These are phyloP conservation scores for Rhynchomys soricoides DNA, from an alignment of 2,113 vertebrate genomes.

Conservation along the genomic window DNA sequence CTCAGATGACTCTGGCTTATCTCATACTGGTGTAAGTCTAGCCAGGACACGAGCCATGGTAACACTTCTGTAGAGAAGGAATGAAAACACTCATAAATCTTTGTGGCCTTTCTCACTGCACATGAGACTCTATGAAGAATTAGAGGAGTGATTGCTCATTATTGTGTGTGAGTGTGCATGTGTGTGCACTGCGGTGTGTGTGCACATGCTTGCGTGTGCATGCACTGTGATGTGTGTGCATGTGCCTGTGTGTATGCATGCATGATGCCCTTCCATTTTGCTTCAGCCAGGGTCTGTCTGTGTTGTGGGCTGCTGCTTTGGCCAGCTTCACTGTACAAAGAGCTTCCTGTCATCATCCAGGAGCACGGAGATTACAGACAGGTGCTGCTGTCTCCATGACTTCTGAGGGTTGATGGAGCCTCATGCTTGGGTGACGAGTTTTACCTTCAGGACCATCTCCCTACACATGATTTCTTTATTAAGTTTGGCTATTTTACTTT, in stretches of 20 bases:
- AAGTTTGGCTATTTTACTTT: background rate
- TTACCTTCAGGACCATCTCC: background rate
- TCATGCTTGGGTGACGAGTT: background rate
- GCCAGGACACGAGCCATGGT: background rate
- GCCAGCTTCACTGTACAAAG: background rate
- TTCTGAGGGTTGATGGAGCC: background rate
- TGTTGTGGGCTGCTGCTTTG: background rate
- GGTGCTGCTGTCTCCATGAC: background rate
- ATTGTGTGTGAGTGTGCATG: background rate
- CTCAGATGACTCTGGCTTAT: background rate
- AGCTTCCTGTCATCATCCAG: background rate
- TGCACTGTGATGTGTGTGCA: too few relatives aligned
- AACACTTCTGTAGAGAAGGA: background rate
- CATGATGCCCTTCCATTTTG: too few relatives aligned
- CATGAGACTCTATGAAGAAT: background rate
- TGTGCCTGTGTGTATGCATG: fast-evolving
- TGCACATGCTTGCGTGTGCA: background rate
- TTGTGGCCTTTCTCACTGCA: background rate
- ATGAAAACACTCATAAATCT: background rate
- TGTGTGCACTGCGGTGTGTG: background rate
- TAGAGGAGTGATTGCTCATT: background rate
- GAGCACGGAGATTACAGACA: background rate
- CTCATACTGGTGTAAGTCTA: background rate
- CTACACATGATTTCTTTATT: background rate
- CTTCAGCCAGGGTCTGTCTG: background rate